Base-by-base conservation (phyloP, 1,140 invertebrate genomes). In the Neelides sp. region DNA sequence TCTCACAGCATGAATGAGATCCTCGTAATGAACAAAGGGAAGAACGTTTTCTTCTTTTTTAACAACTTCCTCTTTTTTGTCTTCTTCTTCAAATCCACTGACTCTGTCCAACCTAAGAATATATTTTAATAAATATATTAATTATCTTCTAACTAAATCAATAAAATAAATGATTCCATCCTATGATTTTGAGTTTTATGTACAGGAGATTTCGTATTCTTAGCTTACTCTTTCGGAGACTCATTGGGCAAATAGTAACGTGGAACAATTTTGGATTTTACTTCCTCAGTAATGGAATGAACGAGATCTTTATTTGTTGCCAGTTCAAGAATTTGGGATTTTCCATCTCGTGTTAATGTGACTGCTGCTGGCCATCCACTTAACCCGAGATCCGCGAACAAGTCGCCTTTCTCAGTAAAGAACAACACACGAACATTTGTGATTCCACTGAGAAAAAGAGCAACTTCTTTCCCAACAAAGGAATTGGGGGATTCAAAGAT, bases 1-100 rank as follows among this genome's bases (percentile, higher is more conserved):
- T 58, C 77, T 74, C 10, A 95, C 61, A 0, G 85, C 80, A 63
- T 79, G 83, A 68, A 93, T 86, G 39, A 96, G 66, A 68, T 96
- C 91, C 45, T 78, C 73, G n/a, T n/a, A n/a, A n/a, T n/a, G n/a
- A n/a, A n/a, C n/a, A n/a, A n/a, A n/a, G n/a, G n/a, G n/a, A n/a
- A n/a, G n/a, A n/a, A n/a, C n/a, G 35, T 17, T 34, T 20, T 48
- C 46, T 39, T 40, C 8, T 13, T 24, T 24, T 7, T 15, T 7
- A 32, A n/a, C n/a, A 37, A 12, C 46, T 37, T 48, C 15, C 5
- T 48, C 22, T 37, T 26, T 13, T 40, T 24, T 37, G n/a, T n/a
- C n/a, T n/a, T n/a, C n/a, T n/a, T n/a, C n/a, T n/a, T n/a, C n/a
- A n/a, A n/a, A n/a, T n/a, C n/a, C n/a, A n/a, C n/a, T n/a, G n/a